Base-by-base conservation (phyloP, 2,888 invertebrate genomes). In the Macrophya alboannulata region DNA sequence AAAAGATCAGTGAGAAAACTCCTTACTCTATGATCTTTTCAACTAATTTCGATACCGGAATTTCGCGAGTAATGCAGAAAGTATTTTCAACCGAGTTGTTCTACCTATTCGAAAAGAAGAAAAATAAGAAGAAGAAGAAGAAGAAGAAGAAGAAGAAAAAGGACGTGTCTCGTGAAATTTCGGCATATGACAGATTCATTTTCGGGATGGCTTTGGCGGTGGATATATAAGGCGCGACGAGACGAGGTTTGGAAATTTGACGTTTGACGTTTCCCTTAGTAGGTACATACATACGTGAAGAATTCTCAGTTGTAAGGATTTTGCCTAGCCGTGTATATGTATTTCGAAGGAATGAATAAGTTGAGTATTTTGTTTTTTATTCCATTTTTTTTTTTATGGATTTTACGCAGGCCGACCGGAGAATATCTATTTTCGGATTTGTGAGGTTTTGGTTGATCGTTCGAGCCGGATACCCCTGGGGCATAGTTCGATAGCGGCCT, bases 401-500 rank as follows among this genome's bases (percentile, higher is more conserved):
- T 68, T 55, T 55, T 8, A n/a, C 55, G n/a, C 6, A 55, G 55
- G 17, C 25, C 45, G 43, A 45, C 21, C 10, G 43, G 45, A 74
- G 10, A n/a, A 43, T 45, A 45, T 74, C 72, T 45, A 74, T 43
- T 74, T 74, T 74, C 21, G 45, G 8, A 45, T 74, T 45, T 74
- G 72, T 21, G 43, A 74, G 72, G 43, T 74, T 74, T 74, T 31
- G 21, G 72, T 45, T 74, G 72, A 74, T 74, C 72, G 43, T 45
- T 45, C 45, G 72, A 45, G 45, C 45, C 21, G n/a, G 9, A 45
- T 45, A 74, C 43, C 72, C 72, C 72, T 45, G 9, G 45, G 72
- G 72, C 45, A 45, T 45, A 43, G 72, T 74, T 74, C 45, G 72
- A 74, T 74, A 45, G 45, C 21, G 45, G 43, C 21, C 72, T 17